Conservation (phyloP, 2,113 vertebrate species). For the Tragelaphus buxtoni region DNA sequence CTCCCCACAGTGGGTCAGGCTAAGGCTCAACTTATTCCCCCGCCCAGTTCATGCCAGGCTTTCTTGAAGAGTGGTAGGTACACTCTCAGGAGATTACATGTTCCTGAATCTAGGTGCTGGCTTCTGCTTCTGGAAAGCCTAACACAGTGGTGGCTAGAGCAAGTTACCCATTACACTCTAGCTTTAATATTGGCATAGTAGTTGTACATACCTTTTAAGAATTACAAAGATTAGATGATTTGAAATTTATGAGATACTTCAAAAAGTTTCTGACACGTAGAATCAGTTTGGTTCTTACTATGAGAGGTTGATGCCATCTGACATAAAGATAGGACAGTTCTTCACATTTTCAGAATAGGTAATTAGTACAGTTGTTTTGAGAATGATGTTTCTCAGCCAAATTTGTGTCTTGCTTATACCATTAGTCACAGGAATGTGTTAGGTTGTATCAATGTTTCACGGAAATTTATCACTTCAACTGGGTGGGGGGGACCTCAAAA, state of each 20-base stretch:
- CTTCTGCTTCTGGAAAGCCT: background rate
- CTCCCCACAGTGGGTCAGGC: background rate
- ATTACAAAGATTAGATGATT: too few species aligned
- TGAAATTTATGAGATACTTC: background rate
- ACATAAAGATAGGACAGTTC: background rate
- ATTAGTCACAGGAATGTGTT: background rate
- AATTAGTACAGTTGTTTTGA: background rate
- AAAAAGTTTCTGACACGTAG: background rate
- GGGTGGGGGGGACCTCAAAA: background rate
- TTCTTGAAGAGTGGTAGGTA: background rate
- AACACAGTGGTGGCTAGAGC: background rate
- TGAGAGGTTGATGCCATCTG: background rate
- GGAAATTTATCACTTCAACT: background rate
- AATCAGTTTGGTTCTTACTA: background rate
- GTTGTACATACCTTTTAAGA: background rate
- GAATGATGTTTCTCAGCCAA: background rate
- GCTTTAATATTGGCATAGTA: background rate
- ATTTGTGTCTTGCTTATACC: background rate
- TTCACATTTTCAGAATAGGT: background rate
- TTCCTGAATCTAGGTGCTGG: background rate
- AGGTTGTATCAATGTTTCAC: background rate
- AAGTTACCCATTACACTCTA: background rate
- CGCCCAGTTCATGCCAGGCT: rapidly evolving
- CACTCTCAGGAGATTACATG: rapidly evolving
- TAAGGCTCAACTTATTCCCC: too few species aligned